Evolutionary conservation across 2,888 invertebrate genomes (phyloP).

Genomic region (Bombylius discolor): DNA sequence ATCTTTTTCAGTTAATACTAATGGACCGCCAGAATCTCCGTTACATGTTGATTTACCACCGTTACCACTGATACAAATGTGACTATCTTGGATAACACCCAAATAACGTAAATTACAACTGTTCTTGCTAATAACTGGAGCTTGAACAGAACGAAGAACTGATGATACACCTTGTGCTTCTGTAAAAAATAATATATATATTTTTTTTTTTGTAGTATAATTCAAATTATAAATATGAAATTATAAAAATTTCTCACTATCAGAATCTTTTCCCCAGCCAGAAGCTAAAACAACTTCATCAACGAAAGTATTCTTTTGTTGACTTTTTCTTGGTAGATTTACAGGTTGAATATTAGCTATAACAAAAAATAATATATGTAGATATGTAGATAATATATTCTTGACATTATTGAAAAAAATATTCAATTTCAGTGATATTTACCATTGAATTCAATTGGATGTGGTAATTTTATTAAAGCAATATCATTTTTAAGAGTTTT

Average conservation of each 20-base stretch:
- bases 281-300: constrained; percentile 21
- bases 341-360: constrained; percentile 33
- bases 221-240: no score
- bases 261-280: constrained; percentile 24
- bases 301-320: constrained; percentile 15
- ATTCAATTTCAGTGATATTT: not conserved
- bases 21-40: constrained; percentile 30
- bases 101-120: constrained; percentile 20
- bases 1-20: constrained; percentile 14
- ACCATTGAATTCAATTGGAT: constrained; percentile 5
- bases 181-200: not conserved
- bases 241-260: constrained; percentile 15
- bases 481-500: constrained; percentile 13
- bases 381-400: no score
- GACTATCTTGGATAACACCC: constrained; percentile 16
- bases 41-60: constrained; percentile 24
- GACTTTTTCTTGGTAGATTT: constrained; percentile 19
- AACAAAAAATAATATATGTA: not conserved
- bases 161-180: constrained; percentile 15
- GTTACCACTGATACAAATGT: constrained; percentile 19
- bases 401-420: no score
- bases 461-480: constrained; percentile 8
- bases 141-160: constrained; percentile 19
- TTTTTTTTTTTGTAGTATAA: no score
- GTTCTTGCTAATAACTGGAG: constrained; percentile 20